Conservation (phyloP, 1,140 invertebrate genomes). For the Euschistus heros region DNA sequence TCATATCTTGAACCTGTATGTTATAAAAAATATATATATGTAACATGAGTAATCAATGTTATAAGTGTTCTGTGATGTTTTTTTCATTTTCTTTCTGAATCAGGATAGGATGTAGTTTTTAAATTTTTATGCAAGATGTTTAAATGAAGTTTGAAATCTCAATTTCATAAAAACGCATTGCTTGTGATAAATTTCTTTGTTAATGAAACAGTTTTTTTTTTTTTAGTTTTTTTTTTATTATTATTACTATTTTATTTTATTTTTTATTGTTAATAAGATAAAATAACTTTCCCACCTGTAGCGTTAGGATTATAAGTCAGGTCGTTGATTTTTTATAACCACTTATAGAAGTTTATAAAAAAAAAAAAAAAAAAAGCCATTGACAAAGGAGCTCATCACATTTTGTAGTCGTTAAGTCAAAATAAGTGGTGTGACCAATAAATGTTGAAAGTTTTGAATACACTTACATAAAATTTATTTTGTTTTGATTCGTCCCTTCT, state of each 20-base stretch:
- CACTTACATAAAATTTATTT: slow-evolving; percentile 11
- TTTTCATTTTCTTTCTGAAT: slow-evolving; percentile 5
- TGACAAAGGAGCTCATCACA: slow-evolving; percentile 17
- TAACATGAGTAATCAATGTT: slow-evolving; percentile 2
- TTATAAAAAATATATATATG: too few species aligned
- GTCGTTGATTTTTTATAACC: not conserved
- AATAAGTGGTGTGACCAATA: slow-evolving; percentile 24
- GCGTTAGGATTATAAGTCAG: not conserved
- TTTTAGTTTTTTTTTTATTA: not conserved
- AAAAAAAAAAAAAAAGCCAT: too few species aligned
- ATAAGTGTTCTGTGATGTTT: slow-evolving; percentile 10
- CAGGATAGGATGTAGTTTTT: slow-evolving; percentile 11
- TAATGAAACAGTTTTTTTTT: slow-evolving; percentile 1
- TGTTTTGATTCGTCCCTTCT: not conserved
- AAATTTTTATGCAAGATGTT: slow-evolving; percentile 7
- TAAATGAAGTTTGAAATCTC: slow-evolving; percentile 13
- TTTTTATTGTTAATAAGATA: too few species aligned
- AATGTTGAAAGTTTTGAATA: slow-evolving; percentile 20
- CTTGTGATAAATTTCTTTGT: slow-evolving; percentile 17
- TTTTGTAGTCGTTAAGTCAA: not conserved
- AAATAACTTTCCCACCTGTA: slow-evolving; percentile 9
- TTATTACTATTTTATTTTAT: too few species aligned
- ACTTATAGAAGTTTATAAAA: not conserved
- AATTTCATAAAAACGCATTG: slow-evolving; percentile 9
- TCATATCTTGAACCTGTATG: too few species aligned